These are phyloP conservation scores for Aphidius gifuensis DNA, from an alignment of 1,140 invertebrate species.

Conservation along the genomic window DNA sequence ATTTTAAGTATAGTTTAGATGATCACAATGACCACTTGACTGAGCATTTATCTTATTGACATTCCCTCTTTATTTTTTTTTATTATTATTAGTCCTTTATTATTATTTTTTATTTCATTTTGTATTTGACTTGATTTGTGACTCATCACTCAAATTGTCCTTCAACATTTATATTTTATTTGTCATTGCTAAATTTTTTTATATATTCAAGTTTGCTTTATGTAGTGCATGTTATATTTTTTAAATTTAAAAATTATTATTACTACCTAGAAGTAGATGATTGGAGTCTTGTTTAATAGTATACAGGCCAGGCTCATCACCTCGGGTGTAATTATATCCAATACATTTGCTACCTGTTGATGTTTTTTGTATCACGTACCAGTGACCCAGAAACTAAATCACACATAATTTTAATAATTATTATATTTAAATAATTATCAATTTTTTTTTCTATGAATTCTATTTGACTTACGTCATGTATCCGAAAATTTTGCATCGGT, in stretches of 20 bases:
- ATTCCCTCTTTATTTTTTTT: constrained; percentile 5
- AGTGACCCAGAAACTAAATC: constrained; percentile 71
- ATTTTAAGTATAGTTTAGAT: constrained; percentile 32
- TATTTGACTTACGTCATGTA: constrained; percentile 39
- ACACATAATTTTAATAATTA: constrained; percentile 18
- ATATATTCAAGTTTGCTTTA: constrained; percentile 1
- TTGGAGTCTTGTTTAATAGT: constrained; percentile 71
- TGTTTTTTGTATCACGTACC: constrained; percentile 83
- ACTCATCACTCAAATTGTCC: too few relatives aligned
- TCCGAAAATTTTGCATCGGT: constrained; percentile 67
- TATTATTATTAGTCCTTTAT: neutral
- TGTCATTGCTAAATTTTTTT: neutral
- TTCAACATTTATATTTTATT: too few relatives aligned
- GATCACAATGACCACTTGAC: constrained; percentile 35
- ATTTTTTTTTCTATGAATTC: neutral
- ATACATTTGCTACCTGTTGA: constrained; percentile 76
- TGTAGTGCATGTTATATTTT: neutral
- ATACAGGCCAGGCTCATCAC: constrained; percentile 67
- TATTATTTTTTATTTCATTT: neutral
- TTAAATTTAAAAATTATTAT: neutral
- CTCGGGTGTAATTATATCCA: constrained; percentile 72
- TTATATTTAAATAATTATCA: neutral
- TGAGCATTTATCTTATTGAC: constrained; percentile 42
- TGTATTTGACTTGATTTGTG: too few relatives aligned
- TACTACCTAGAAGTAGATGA: constrained; percentile 60